Evolutionary conservation across 2,888 invertebrate genomes (phyloP).

Genomic region (Disparrhopalites patrizii): DNA sequence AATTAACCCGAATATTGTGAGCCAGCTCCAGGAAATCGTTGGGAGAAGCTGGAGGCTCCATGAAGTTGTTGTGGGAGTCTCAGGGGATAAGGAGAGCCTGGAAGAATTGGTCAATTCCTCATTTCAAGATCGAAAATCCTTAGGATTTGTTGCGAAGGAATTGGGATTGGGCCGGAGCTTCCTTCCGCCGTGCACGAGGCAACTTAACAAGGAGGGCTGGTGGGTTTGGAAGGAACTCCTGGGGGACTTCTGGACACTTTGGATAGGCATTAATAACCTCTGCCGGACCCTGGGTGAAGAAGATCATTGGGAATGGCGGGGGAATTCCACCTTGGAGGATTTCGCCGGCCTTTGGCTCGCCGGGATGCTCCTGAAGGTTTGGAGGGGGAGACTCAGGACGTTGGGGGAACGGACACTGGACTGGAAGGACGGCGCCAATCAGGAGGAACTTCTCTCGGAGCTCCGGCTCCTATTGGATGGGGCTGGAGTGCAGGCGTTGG

Average conservation of each 20-base stretch:
- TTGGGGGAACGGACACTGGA: slow-evolving; percentile 30
- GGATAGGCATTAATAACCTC: too few relatives aligned
- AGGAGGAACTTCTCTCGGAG: slow-evolving; percentile 44
- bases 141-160: background rate
- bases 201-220: too few relatives aligned
- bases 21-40: too few relatives aligned
- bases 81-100: too few relatives aligned
- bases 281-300: background rate
- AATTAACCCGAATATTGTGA: too few relatives aligned
- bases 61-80: too few relatives aligned
- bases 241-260: background rate
- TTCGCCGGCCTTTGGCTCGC: slow-evolving; percentile 38
- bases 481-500: background rate
- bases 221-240: too few relatives aligned
- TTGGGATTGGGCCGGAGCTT: background rate
- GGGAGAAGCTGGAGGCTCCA: too few relatives aligned
- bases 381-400: slow-evolving; percentile 36
- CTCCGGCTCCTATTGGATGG: slow-evolving; percentile 34
- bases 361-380: slow-evolving; percentile 37
- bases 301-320: background rate
- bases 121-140: too few relatives aligned
- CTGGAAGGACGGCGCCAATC: slow-evolving; percentile 27
- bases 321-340: background rate
- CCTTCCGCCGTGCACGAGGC: too few relatives aligned
- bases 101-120: too few relatives aligned